phyloP scores from a whole-genome alignment of 2,113 vertebrate genomes.

The Tetraodon nigroviridis region DNA sequence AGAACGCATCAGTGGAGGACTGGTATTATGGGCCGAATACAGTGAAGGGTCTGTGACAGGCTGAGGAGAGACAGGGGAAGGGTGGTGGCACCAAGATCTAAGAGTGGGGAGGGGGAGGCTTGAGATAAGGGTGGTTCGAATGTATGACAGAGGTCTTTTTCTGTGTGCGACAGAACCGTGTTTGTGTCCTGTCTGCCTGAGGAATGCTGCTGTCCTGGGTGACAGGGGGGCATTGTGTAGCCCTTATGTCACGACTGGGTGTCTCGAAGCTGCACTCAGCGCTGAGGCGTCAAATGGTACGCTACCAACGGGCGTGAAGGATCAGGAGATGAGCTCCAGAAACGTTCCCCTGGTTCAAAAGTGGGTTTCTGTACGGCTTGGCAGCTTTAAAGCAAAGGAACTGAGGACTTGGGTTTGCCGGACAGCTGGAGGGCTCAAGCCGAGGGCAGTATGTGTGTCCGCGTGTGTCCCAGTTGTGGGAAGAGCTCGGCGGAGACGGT shows the following conservation, averaged over 20 bases:
- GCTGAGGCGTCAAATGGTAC: constrained; percentile 54
- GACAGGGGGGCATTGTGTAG: constrained; percentile 62
- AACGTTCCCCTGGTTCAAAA: too few relatives aligned
- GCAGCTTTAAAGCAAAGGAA: constrained; percentile 1
- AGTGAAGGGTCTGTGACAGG: constrained; percentile 66
- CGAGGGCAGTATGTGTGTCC: constrained; percentile 52
- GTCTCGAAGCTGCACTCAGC: constrained; percentile 59
- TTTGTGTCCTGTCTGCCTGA: constrained; percentile 69
- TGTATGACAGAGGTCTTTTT: constrained; percentile 73
- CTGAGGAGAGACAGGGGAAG: constrained; percentile 55
- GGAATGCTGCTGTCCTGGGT: constrained; percentile 64
- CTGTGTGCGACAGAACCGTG: constrained; percentile 66
- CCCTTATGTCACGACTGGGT: constrained; percentile 63
- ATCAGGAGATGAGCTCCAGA: neutral
- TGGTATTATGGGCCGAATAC: constrained; percentile 66
- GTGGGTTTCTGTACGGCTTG: too few relatives aligned
- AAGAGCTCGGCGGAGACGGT: constrained; percentile 48
- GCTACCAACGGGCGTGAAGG: constrained; percentile 55
- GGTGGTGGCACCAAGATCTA: constrained; percentile 65
- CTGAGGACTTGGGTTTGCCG: constrained; percentile 36
- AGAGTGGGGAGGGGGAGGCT: constrained; percentile 46
- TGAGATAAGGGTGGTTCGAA: constrained; percentile 48
- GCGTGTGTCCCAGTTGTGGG: constrained; percentile 56
- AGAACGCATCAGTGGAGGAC: constrained; percentile 71
- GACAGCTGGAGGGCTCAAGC: constrained; percentile 60